Evolutionary conservation across 1,140 invertebrate genomes (phyloP), one percentile per base, ranked within the genome.

Genomic region (Zaprionus nigranus): DNA sequence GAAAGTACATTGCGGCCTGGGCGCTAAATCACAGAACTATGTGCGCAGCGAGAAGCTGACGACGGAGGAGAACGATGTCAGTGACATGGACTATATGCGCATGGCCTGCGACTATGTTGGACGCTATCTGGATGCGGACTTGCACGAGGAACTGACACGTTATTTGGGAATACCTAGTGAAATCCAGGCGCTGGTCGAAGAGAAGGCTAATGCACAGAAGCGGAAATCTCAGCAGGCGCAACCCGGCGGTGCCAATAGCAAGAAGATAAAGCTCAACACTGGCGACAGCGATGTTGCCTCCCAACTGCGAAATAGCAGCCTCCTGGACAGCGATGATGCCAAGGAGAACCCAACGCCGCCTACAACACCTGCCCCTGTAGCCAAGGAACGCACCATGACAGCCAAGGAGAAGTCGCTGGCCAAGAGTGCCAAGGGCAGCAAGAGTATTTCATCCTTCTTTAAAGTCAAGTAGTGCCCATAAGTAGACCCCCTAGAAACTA

Each of bases 371-470:
- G 92, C 93, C 61, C 67, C 90, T 13, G 26, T 9, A 34, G 9
- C 86, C 1, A 95, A 95, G 91, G 84, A 93, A 65, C 84, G 93
- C 34, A 78, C 83, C 7, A 63, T 94, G 24, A 93, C 94, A 15
- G 94, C 95, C 22, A 97, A 96, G 92, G 96, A 96, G 83, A 95
- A 96, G 78, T 94, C 95, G 2, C 93, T 95, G 88, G 95, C 96
- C 74, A 97, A 96, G 87, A 95, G 96, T 66, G 96, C 96, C 26
- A 94, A 93, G 80, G 95, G 96, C 49, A 95, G 95, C 22, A 96
- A 96, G 93, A 96, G 94, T 80, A 96, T 97, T 86, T 95, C 95
- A 26, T 95, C 94, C 56, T 96, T 96, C 92, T 97, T 97, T 86
- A 95, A 95, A 94, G 67, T 53, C 5, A 88, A 88, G 46, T 17